Percentiles rank a stretch among this genome's conserved stretches.
phyloP scores from a whole-genome alignment of 1,140 invertebrate species.

The Papilio helenus region DNA sequence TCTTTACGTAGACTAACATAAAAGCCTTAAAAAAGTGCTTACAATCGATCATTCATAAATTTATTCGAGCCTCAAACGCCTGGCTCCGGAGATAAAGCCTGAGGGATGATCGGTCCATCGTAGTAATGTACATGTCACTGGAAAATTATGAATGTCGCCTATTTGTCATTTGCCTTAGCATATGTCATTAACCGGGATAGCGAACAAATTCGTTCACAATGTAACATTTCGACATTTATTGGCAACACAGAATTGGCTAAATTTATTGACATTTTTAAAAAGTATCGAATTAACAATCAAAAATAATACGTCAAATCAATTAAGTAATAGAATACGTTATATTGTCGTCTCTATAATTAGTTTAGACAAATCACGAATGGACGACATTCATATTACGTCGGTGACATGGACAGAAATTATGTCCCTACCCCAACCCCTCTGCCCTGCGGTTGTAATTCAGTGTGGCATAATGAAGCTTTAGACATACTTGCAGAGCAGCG shows the following conservation, averaged over 20 bases:
- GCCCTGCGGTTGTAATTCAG: background rate
- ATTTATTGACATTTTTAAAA: background rate
- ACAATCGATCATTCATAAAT: conserved; percentile 33
- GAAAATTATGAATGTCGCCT: background rate
- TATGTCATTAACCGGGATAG: background rate
- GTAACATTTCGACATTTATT: too few species aligned
- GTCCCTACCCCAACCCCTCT: background rate
- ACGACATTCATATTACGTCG: background rate
- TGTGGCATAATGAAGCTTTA: conserved; percentile 28
- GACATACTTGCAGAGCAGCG: background rate
- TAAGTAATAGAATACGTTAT: too few species aligned
- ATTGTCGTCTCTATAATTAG: background rate
- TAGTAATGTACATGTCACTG: background rate
- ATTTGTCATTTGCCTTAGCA: background rate
- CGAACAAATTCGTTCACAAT: too few species aligned
- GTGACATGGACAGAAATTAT: background rate
- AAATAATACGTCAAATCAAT: too few species aligned
- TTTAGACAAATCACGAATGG: background rate
- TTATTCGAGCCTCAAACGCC: conserved; percentile 22
- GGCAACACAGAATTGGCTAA: too few species aligned
- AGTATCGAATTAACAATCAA: too few species aligned
- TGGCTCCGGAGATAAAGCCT: conserved; percentile 24
- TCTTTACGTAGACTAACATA: background rate
- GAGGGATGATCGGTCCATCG: conserved; percentile 30
- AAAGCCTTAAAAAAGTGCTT: conserved; percentile 3